Evolutionary conservation across 2,888 invertebrate species (phyloP), one percentile per base, ranked within the genome.

Genomic region (Caenorhabditis angaria): DNA sequence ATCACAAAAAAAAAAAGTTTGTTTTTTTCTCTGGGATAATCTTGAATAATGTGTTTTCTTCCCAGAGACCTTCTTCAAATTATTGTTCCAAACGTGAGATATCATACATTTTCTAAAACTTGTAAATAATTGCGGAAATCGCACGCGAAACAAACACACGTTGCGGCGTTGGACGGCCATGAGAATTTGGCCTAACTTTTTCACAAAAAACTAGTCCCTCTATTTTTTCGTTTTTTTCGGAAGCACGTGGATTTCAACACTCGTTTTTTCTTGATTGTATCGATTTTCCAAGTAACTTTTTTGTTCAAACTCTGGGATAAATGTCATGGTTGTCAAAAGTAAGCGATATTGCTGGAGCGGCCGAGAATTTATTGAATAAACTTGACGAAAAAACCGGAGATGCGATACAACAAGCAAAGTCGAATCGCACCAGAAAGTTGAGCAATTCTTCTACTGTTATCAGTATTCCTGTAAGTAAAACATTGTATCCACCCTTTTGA

Each of bases 301-400:
- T 14, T 18, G 4, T 22, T 51, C 22, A 22, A 8, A 24, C 4
- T 51, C 51, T n/a, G 51, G 22, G 14, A 58, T 67, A 62, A 69
- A 82, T 82, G 82, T 82, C 82, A 71, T 82, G 82, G 82, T 71
- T 82, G 63, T 63, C 80, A 54, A 81, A 82, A 64, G 77, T 82
- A 22, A 55, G 77, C 25, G 81, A 81, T 58, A 60, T 82, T 24
- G 81, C 82, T 28, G 80, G 81, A 3, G 77, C 76, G 41, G 82
- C 82, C 4, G 82, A 82, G 35, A 77, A 75, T 61, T 58, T 93
- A 68, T 89, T 93, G 24, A 93, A 92, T 84, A 92, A 92, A 84
- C 88, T 93, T 27, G 93, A 93, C 83, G 91, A 93, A 83, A 91
- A 61, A 70, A 61, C 71, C n/a, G 78, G 78, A 47, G 76, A 76